Base-by-base conservation (phyloP, 2,797 vertebrate genomes). In the Petrocephalus sullivani region DNA sequence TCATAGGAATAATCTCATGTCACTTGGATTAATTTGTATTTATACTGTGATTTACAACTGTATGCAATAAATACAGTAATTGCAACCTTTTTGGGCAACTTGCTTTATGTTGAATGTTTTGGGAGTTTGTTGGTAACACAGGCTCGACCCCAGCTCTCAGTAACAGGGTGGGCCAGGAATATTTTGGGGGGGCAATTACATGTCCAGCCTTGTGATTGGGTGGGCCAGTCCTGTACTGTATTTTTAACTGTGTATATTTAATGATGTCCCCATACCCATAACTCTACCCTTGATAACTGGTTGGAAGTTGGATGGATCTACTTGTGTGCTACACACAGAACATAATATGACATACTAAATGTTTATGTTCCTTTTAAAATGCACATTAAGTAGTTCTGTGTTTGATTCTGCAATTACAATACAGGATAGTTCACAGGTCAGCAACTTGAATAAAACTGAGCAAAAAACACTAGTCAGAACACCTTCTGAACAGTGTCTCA, bases 31-130 rank as follows among this genome's bases (percentile, higher is more conserved):
- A 78, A 41, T 46, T 46, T n/a, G 71, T 78, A 41, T 78, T 78
- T 78, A 78, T 78, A 78, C 71, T 78, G 71, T 78, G 71, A 78
- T 37, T 78, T 78, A 78, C 71, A 78, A 78, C 41, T 41, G 71
- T 37, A 78, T 46, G 71, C 71, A 78, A 46, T 78, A 78, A 78
- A 78, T 78, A 46, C 41, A 46, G 71, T 46, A 78, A n/a, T 78
- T n/a, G 41, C 19, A 46, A 78, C 71, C 46, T 78, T 78, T 78
- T 78, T 78, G 71, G 16, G 71, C 6, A 78, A 0, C 28, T 78
- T 78, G 5, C 71, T n/a, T 78, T 78, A 2, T 46, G 71, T 78
- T 41, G 14, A 46, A 46, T 78, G 71, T 78, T 41, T n/a, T 78
- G 2, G 33, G 64, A 78, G 41, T 46, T 41, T 46, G 41, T 46